Evolutionary conservation across 2,888 invertebrate genomes (phyloP), one percentile per base, ranked within the genome.

Genomic region (Volucella inanis): DNA sequence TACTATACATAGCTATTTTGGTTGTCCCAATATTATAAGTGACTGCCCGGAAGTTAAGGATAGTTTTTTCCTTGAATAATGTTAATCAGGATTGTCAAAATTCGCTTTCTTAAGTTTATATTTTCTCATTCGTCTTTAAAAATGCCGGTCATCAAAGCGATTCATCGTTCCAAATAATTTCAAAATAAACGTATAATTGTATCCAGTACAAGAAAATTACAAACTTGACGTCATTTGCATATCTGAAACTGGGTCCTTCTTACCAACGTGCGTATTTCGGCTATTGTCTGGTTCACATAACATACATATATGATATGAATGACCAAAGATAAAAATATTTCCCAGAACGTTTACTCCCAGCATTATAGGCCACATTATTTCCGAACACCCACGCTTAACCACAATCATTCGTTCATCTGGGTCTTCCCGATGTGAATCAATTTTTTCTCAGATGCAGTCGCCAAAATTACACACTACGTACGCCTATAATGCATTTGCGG

Each of bases 371-470:
- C 22, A 11, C 18, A 52, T 31, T 18, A 10, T 50, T 43, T 18
- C 11, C 15, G 59, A 2, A 4, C 4, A 31, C 1, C 38, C 18
- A 22, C 22, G 14, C 38, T 39, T 55, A 38, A 38, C 55, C 39
- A 31, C 31, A 68, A 18, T 10, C 59, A n/a, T 68, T 76, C 75
- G 59, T 47, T 55, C 57, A 57, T 14, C 0, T 62, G 61, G 70
- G 68, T 47, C 55, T 77, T 70, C 47, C 62, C 68, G 22, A 54
- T 54, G n/a, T 77, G 77, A 77, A 47, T 77, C 77, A 77, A 67
- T 41, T 12, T 11, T 10, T 31, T 11, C 14, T 0, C 18, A 77
- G 62, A 77, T 70, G 70, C 77, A 77, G 41, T 55, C n/a, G 14
- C 50, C 43, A 59, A 67, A 45, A 41, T 59, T 8, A 14, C 43